These are phyloP conservation scores for Notarius lentiginosus DNA, from an alignment of 2,113 vertebrate genomes.

Conservation along the genomic window DNA sequence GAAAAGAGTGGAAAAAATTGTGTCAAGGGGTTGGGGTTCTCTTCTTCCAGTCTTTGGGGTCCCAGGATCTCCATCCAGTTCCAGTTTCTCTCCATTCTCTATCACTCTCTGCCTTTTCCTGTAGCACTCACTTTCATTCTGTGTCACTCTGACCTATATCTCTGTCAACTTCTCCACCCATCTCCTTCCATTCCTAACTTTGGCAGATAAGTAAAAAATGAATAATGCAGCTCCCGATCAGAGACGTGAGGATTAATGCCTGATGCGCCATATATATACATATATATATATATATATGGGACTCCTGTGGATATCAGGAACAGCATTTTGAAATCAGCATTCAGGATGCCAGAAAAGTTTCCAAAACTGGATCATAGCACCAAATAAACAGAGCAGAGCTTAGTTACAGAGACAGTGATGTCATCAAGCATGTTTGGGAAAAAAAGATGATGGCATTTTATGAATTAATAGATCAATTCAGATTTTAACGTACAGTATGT, in stretches of 20 bases:
- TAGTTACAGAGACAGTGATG: conserved; percentile 3
- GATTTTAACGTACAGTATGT: background rate
- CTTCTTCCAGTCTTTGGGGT: conserved; percentile 55
- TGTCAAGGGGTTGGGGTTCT: conserved; percentile 68
- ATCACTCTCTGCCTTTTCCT: conserved; percentile 53
- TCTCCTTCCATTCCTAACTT: conserved; percentile 13
- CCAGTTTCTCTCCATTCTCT: conserved; percentile 54
- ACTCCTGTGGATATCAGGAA: conserved; percentile 34
- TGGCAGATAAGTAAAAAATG: conserved; percentile 58
- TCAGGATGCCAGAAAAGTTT: conserved; percentile 33
- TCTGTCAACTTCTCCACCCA: conserved; percentile 16
- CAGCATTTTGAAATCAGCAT: conserved; percentile 28
- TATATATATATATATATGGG: background rate
- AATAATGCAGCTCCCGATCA: conserved; percentile 29
- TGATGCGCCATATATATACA: background rate
- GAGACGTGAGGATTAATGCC: conserved; percentile 56
- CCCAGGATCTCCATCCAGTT: conserved; percentile 51
- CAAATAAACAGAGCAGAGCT: conserved; percentile 32
- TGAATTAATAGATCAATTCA: background rate
- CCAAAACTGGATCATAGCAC: conserved; percentile 17
- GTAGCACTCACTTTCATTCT: conserved; percentile 38
- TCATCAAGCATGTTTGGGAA: background rate
- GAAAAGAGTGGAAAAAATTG: conserved; percentile 63
- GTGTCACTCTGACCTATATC: conserved; percentile 33
- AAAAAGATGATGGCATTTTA: conserved; percentile 20